Evolutionary conservation across 2,113 vertebrate species (phyloP).

Genomic region (Cephalopholis sonnerati): DNA sequence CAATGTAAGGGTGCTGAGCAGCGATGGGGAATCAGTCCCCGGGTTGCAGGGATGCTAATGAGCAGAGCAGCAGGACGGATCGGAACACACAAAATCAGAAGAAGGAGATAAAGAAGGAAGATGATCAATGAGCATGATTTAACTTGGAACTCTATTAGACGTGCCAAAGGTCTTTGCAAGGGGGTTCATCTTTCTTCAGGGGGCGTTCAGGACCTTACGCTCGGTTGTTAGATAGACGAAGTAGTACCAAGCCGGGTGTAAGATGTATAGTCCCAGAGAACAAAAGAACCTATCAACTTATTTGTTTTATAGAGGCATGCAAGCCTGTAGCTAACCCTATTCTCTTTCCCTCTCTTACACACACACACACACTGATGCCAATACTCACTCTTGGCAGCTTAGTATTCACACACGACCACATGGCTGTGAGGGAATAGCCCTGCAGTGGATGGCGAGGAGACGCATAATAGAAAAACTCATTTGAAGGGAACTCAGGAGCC

Average conservation of each 20-base stretch:
- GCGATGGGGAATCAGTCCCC: conserved; percentile 25
- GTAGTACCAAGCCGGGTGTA: background rate
- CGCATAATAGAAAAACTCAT: conserved; percentile 68
- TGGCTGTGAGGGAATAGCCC: conserved; percentile 55
- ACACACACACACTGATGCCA: conserved; percentile 12
- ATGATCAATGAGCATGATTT: conserved; percentile 59
- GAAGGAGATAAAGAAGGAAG: conserved; percentile 34
- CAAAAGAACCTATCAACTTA: background rate
- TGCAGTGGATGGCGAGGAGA: conserved; percentile 60
- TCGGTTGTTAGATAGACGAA: conserved; percentile 20
- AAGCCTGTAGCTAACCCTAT: conserved; percentile 7
- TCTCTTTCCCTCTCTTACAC: conserved; percentile 4
- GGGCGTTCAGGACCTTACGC: background rate
- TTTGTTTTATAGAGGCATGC: conserved; percentile 43
- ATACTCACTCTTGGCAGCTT: conserved; percentile 29
- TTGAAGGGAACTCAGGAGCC: conserved; percentile 61
- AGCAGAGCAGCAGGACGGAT: conserved; percentile 44
- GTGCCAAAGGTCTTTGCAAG: conserved; percentile 24
- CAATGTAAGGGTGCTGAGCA: conserved; percentile 30
- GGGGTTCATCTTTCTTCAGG: conserved; percentile 39
- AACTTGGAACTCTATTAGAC: background rate
- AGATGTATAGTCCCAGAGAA: background rate
- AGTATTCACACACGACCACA: conserved; percentile 53
- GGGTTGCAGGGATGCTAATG: conserved; percentile 63
- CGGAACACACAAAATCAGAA: conserved; percentile 47